A percentile compares a stretch with the other conserved stretches of the same genome.
phyloP scores from a whole-genome alignment of 1,140 invertebrate genomes.

The Lordiphosa clarofinis region DNA sequence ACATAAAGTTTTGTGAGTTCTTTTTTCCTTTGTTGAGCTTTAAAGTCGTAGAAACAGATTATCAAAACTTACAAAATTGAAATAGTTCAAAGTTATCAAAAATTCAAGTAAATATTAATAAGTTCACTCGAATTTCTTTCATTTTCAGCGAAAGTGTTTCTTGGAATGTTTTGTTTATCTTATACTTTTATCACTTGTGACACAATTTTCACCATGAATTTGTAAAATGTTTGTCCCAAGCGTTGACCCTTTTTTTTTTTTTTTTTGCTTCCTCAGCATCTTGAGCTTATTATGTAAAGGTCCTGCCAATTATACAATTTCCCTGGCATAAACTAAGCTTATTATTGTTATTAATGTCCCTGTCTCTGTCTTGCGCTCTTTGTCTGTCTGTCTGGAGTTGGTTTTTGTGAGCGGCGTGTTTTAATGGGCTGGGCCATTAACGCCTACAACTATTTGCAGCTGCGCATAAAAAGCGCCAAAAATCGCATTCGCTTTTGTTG shows the following conservation, averaged over 20 bases:
- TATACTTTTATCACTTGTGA: background rate
- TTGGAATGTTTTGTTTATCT: no score
- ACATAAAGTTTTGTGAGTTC: no score
- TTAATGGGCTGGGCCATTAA: slow-evolving; percentile 53
- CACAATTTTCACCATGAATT: slow-evolving; percentile 58
- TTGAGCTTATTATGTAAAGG: background rate
- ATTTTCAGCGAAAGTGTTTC: no score
- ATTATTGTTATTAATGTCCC: slow-evolving; percentile 34
- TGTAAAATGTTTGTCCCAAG: slow-evolving; percentile 3
- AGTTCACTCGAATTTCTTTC: no score
- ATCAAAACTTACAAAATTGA: no score
- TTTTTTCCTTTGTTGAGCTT: no score
- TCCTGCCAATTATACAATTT: slow-evolving; percentile 41
- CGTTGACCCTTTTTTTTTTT: background rate
- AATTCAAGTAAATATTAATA: no score
- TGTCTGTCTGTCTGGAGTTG: slow-evolving; percentile 4
- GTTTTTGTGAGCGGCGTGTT: slow-evolving; percentile 15
- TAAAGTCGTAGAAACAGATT: no score
- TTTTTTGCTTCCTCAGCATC: background rate
- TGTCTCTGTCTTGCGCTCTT: slow-evolving; percentile 3
- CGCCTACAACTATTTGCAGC: slow-evolving; percentile 61
- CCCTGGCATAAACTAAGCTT: slow-evolving; percentile 48
- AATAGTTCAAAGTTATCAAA: no score
- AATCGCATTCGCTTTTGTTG: slow-evolving; percentile 32
- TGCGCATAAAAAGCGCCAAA: slow-evolving; percentile 41